Conservation (phyloP, 1,140 invertebrate genomes). For the Drosophila parabipectinata region DNA sequence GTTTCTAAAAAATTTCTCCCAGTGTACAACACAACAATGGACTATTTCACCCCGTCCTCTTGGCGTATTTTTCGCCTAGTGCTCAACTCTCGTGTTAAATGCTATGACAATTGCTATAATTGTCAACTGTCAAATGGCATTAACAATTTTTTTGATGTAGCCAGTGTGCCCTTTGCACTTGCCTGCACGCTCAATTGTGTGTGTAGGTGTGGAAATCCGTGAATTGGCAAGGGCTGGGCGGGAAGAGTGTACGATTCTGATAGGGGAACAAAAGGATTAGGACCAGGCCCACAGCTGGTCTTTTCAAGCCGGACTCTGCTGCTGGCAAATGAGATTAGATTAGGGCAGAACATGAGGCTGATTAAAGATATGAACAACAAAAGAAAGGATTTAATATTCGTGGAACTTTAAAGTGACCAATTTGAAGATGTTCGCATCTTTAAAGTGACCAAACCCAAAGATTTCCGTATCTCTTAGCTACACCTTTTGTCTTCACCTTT, state of each 20-base stretch:
- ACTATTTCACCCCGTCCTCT: constrained; percentile 28
- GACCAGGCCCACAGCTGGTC: constrained; percentile 64
- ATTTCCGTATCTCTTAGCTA: constrained; percentile 2
- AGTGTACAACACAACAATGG: constrained; percentile 22
- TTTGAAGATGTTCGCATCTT: neutral
- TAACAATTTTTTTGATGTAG: constrained; percentile 67
- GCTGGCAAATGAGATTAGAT: constrained; percentile 64
- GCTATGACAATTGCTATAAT: constrained; percentile 83
- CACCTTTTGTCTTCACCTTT: constrained; percentile 2
- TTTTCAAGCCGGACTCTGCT: constrained; percentile 47
- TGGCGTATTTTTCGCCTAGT: constrained; percentile 25
- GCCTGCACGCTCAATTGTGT: constrained; percentile 72
- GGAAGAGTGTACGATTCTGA: constrained; percentile 29
- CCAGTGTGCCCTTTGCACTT: constrained; percentile 55
- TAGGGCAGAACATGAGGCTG: constrained; percentile 33
- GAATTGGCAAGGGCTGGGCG: constrained; percentile 5
- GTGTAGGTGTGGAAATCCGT: constrained; percentile 75
- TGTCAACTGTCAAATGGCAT: constrained; percentile 83
- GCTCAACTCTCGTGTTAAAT: constrained; percentile 69
- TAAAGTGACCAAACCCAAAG: constrained; percentile 20
- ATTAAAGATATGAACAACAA: constrained; percentile 15
- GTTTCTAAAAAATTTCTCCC: constrained; percentile 1
- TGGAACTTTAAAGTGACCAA: neutral
- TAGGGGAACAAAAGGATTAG: constrained; percentile 50
- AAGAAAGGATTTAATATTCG: neutral